phyloP scores from a whole-genome alignment of 1,140 invertebrate genomes.

The Leptopilina boulardi region DNA sequence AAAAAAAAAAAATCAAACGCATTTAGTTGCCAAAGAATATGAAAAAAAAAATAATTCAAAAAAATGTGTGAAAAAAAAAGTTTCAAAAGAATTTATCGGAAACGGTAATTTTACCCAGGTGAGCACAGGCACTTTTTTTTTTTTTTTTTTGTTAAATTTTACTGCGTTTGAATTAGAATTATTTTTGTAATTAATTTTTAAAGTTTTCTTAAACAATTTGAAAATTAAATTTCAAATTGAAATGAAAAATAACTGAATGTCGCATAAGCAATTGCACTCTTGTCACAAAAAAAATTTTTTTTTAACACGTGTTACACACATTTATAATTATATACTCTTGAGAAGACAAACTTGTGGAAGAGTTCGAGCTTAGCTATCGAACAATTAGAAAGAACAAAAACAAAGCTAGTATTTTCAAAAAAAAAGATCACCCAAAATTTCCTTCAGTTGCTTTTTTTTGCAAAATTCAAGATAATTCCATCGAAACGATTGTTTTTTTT shows the following conservation, averaged over 20 bases:
- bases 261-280: slow-evolving; percentile 16
- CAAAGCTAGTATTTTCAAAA: slow-evolving; percentile 34
- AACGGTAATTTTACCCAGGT: background rate
- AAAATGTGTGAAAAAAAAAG: background rate
- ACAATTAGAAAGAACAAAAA: slow-evolving; percentile 19
- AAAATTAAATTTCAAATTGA: background rate
- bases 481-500: slow-evolving; percentile 14
- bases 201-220: background rate
- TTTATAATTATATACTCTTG: slow-evolving; percentile 18
- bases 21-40: background rate
- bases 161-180: background rate
- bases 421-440: slow-evolving; percentile 14
- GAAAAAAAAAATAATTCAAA: background rate
- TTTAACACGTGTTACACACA: slow-evolving; percentile 16
- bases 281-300: background rate
- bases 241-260: background rate
- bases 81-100: background rate
- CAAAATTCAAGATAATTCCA: slow-evolving; percentile 17
- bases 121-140: background rate
- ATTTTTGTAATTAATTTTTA: background rate
- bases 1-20: slow-evolving; percentile 25
- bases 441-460: background rate
- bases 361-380: slow-evolving; percentile 11
- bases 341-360: slow-evolving; percentile 29
- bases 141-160: slow-evolving; percentile 1